phyloP scores from a whole-genome alignment of 2,888 invertebrate species.

The Clusia tigrina region DNA sequence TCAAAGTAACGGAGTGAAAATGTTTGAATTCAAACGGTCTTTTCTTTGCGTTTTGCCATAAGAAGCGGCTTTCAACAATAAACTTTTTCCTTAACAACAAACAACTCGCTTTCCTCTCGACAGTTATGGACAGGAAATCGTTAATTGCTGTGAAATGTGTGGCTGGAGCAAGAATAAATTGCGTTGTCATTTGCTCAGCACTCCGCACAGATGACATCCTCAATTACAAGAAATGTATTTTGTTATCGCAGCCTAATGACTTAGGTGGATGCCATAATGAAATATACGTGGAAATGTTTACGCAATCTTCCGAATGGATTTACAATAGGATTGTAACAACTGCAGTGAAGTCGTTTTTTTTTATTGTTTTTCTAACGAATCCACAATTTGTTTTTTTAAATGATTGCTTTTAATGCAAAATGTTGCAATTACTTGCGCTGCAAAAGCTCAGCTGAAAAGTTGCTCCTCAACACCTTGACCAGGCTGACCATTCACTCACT shows the following conservation, averaged over 20 bases:
- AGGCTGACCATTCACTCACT: not conserved
- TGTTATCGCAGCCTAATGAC: slow-evolving; percentile 31
- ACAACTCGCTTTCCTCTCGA: not conserved
- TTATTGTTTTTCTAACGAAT: not conserved
- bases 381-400: not conserved
- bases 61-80: too few relatives aligned
- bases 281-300: too few relatives aligned
- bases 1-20: too few relatives aligned
- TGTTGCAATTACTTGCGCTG: not conserved
- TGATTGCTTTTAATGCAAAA: slow-evolving; percentile 1
- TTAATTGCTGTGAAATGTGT: slow-evolving; percentile 20
- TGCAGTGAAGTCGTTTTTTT: not conserved
- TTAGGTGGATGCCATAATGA: slow-evolving; percentile 8
- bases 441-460: not conserved
- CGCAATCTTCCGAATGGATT: too few relatives aligned
- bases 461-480: slow-evolving; percentile 1
- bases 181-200: slow-evolving; percentile 9
- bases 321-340: too few relatives aligned
- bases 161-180: slow-evolving; percentile 35
- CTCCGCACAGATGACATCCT: slow-evolving; percentile 45
- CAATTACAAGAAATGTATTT: slow-evolving; percentile 48
- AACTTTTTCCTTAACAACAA: too few relatives aligned
- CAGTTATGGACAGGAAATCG: slow-evolving; percentile 32
- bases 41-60: too few relatives aligned
- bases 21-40: too few relatives aligned